Conservation (phyloP, 2,888 invertebrate genomes). For the Sceliomorpha sp. region DNA sequence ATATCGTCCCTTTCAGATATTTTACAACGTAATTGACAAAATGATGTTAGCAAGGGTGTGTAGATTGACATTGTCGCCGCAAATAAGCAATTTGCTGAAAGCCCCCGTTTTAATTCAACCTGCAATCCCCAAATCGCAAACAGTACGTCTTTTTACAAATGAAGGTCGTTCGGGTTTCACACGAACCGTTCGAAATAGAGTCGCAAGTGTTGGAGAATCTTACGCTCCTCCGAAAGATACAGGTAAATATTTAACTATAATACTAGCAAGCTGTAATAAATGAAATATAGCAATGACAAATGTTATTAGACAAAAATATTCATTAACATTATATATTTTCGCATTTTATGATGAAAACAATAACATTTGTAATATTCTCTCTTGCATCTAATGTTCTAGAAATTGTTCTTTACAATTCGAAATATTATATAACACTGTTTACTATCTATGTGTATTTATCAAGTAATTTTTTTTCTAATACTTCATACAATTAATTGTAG, state of each 20-base stretch:
- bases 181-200: slow-evolving; percentile 79
- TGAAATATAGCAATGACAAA: no score
- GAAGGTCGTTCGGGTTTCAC: slow-evolving; percentile 73
- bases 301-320: no score
- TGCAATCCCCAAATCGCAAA: slow-evolving; percentile 57
- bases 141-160: slow-evolving; percentile 71
- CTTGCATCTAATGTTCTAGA: no score
- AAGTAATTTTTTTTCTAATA: no score
- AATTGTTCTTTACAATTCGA: no score
- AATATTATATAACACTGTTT: no score
- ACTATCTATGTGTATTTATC: no score
- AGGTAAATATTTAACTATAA: slow-evolving; percentile 81
- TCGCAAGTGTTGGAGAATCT: slow-evolving; percentile 86
- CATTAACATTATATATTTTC: background rate
- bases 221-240: slow-evolving; percentile 90
- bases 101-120: slow-evolving; percentile 59
- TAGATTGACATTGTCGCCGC: slow-evolving; percentile 67
- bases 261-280: no score
- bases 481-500: no score
- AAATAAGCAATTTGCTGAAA: slow-evolving; percentile 63
- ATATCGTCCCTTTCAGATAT: slow-evolving; percentile 10
- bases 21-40: slow-evolving; percentile 29
- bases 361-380: no score
- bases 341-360: no score
- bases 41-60: slow-evolving; percentile 75